phyloP scores from a whole-genome alignment of 1,140 invertebrate species.

The Yoshiicerus persimilis region DNA sequence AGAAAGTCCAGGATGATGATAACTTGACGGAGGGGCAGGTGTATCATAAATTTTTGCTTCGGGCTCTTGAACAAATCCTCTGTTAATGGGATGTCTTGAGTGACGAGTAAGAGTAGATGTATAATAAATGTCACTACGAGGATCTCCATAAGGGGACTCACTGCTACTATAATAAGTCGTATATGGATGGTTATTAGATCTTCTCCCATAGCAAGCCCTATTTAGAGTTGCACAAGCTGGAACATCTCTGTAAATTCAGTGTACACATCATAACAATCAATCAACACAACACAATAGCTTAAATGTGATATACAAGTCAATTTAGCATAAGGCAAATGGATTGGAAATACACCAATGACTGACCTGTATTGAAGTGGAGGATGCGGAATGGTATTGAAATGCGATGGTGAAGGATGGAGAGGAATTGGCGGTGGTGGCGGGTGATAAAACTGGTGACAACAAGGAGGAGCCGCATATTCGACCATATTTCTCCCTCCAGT shows the following conservation, averaged over 20 bases:
- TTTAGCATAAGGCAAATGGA: background rate
- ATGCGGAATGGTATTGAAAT: conserved; percentile 49
- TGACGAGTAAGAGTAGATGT: conserved; percentile 46
- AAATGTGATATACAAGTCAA: too few relatives aligned
- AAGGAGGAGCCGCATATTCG: conserved; percentile 47
- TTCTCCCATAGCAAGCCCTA: conserved; percentile 37
- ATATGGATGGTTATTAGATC: conserved; percentile 30
- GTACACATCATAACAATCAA: background rate
- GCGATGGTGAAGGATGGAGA: conserved; percentile 42
- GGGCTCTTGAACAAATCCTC: conserved; percentile 17
- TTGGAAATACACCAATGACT: background rate
- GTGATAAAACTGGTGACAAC: conserved; percentile 49
- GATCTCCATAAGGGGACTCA: conserved; percentile 42
- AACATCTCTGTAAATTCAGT: conserved; percentile 42
- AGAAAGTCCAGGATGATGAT: conserved; percentile 23
- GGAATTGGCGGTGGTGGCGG: conserved; percentile 42
- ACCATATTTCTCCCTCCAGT: conserved; percentile 39
- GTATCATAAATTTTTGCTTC: conserved; percentile 42
- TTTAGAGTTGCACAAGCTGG: conserved; percentile 48
- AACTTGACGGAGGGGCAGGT: conserved; percentile 32
- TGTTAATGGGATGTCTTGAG: conserved; percentile 23
- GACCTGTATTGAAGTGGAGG: conserved; percentile 49
- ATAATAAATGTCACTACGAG: conserved; percentile 48
- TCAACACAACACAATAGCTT: background rate
- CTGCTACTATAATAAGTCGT: conserved; percentile 36